Percentiles rank a stretch among this genome's conserved stretches.
Conservation (phyloP, 2,888 invertebrate species). For the Abrostola triplasia region DNA sequence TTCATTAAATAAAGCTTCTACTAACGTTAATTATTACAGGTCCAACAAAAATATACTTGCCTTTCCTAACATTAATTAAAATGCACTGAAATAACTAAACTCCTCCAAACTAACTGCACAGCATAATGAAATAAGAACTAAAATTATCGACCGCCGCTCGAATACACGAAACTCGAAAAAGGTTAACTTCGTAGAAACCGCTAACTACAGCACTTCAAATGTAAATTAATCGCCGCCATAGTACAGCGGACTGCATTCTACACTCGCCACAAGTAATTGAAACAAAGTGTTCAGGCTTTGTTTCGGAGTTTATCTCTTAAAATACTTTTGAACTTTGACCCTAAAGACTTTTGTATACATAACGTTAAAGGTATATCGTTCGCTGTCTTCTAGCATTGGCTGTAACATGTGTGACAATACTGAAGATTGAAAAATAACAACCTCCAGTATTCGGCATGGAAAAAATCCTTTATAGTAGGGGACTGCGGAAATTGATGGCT, state of each 20-base stretch:
- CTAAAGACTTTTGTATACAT: not conserved
- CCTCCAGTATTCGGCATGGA: too few species aligned
- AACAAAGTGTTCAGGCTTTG: not conserved
- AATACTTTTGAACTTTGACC: conserved; percentile 1
- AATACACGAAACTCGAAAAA: conserved; percentile 11
- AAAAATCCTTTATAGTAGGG: too few species aligned
- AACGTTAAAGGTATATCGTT: not conserved
- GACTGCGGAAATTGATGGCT: too few species aligned
- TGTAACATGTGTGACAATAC: too few species aligned
- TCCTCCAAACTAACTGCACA: not conserved
- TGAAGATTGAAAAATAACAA: too few species aligned
- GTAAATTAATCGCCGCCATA: conserved; percentile 31
- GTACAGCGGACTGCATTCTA: conserved; percentile 11
- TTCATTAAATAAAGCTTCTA: not conserved
- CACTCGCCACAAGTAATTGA: not conserved
- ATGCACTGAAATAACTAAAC: conserved; percentile 6
- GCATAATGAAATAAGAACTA: conserved; percentile 16
- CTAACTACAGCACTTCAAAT: conserved; percentile 32
- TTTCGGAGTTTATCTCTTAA: conserved; percentile 4
- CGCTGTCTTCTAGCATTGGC: too few species aligned
- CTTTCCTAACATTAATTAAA: conserved; percentile 10
- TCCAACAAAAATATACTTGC: conserved; percentile 1
- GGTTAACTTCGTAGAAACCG: conserved; percentile 28
- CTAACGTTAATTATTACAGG: not conserved
- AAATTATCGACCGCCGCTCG: conserved; percentile 10